These are phyloP conservation scores for Drosophila neocordata DNA, from an alignment of 1,140 invertebrate genomes.

Conservation along the genomic window DNA sequence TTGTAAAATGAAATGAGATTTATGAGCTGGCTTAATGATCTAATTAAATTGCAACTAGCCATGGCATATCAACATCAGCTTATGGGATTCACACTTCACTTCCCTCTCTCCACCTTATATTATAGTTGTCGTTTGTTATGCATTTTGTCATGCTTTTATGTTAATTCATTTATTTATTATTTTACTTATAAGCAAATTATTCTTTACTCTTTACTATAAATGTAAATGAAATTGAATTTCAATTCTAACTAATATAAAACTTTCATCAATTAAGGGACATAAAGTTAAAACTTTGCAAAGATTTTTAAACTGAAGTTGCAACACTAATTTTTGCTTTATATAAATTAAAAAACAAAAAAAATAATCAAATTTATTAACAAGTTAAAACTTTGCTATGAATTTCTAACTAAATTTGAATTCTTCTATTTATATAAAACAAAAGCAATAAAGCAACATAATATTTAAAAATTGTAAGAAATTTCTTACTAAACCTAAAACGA, in stretches of 20 bases:
- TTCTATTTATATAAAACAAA: no score
- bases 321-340: no score
- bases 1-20: conserved; percentile 18
- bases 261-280: no score
- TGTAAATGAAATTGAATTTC: neutral
- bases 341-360: no score
- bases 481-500: no score
- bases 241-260: neutral
- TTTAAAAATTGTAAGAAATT: no score
- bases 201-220: neutral
- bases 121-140: neutral
- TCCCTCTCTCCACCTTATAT: neutral
- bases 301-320: no score
- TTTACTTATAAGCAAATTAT: neutral
- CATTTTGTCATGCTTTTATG: conserved; percentile 17
- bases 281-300: no score
- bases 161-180: conserved; percentile 12
- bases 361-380: no score
- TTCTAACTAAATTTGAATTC: no score
- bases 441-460: no score
- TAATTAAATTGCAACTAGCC: conserved; percentile 30
- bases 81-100: neutral
- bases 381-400: no score
- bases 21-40: conserved; percentile 30
- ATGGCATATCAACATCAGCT: neutral